Conservation (phyloP, 2,113 vertebrate genomes). For the Ictalurus furcatus region DNA sequence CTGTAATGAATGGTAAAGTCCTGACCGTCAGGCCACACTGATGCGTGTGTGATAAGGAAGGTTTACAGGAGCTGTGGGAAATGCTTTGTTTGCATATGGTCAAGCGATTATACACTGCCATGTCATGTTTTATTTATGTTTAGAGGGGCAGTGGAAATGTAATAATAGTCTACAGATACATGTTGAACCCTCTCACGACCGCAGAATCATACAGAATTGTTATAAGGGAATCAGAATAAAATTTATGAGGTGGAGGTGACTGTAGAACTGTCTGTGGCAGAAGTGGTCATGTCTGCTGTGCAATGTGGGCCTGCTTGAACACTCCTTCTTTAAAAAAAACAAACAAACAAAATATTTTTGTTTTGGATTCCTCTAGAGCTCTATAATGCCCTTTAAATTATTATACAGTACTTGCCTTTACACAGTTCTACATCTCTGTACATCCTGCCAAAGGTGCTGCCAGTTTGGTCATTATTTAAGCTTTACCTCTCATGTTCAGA, state of each 20-base stretch:
- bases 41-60: constrained; percentile 21
- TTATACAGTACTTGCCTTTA: not conserved
- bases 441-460: not conserved
- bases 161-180: constrained; percentile 16
- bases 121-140: constrained; percentile 43
- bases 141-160: not conserved
- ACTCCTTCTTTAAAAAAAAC: not conserved
- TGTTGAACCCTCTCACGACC: not conserved
- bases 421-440: not conserved
- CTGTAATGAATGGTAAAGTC: constrained; percentile 20
- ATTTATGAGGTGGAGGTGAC: not conserved
- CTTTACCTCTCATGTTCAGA: not conserved
- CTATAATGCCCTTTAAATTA: not conserved
- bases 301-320: not conserved
- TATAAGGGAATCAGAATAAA: not conserved
- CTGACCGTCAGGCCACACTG: not conserved
- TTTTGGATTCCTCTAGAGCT: not conserved
- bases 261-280: not conserved
- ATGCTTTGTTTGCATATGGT: constrained; percentile 15
- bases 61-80: constrained; percentile 1
- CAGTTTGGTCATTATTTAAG: not conserved
- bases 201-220: not conserved
- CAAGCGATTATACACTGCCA: constrained; percentile 4
- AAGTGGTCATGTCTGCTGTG: constrained; percentile 2
- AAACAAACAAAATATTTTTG: not conserved